Base-by-base conservation (phyloP, 2,888 invertebrate genomes). In the Galeruca laticollis region DNA sequence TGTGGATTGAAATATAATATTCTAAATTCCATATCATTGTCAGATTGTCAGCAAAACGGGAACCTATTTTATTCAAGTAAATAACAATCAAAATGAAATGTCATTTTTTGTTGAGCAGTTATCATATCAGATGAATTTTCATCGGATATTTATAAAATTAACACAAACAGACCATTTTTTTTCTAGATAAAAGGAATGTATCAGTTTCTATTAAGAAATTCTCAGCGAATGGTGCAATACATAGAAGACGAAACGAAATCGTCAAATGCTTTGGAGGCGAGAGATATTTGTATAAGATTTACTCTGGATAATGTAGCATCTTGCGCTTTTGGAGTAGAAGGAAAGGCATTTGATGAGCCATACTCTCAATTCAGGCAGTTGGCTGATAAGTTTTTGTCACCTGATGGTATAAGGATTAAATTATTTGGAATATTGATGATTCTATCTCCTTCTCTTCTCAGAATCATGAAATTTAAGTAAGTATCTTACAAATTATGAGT, bases 131-230 rank as follows among this genome's bases (percentile, higher is more conserved):
- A 26, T 6, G 26, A 26, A 26, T 26, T 26, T 26, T 6, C 26
- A 26, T 26, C 26, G 6, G 26, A 26, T 26, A 26, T 26, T 26
- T 26, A 3, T 26, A 3, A 26, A 26, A 26, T 26, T 26, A 26
- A 26, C 26, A 4, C 2, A 26, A 5, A 8, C 5, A 51, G 13
- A 11, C 57, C 21, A 31, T 3, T 8, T 31, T n/a, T 31, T 60
- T 80, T 79, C 59, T 52, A 83, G 83, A 84, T 87, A 33, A 89
- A 88, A 74, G 80, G 86, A 0, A 86, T 88, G 76, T 88, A 87
- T 70, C 84, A 86, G 0, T 81, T 88, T 3, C 84, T 89, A 8
- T 79, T 82, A 15, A 83, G 86, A 20, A 87, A 88, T 6, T 83
- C 86, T 10, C 74, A 83, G 6, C 82, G 82, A 51, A 78, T 89